Evolutionary conservation across 37 sponge, comb jelly and placozoan species (phyloP), one percentile per base, ranked within the genome.

Genomic region (Crambe crambe): DNA sequence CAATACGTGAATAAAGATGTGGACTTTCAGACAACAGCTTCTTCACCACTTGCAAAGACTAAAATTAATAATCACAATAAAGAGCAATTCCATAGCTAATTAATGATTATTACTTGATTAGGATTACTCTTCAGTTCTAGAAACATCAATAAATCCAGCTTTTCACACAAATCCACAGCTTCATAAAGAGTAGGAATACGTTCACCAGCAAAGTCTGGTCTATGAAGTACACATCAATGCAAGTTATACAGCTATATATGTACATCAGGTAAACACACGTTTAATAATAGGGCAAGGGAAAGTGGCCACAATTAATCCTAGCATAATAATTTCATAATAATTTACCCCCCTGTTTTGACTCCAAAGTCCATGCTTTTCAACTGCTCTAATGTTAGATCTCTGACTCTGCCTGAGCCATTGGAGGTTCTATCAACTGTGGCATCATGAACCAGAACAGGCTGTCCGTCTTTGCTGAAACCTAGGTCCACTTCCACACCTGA

Each of bases 381-480:
- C 42, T 92, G 72, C 25, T 78, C 73, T 1, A 92, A 64, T n/a
- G 93, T 92, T 82, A 89, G 37, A 26, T 78, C 64, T 12, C 54
- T 31, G 0, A 92, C 62, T 34, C 61, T 42, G 0, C 87, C 87
- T 10, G 27, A 39, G 26, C 87, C 87, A 38, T 80, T 69, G 39
- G 82, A 74, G 43, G 82, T 80, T 36, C 82, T 75, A 31, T 87
- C 87, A 5, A 80, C 71, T 29, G 69, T 76, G 8, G 42, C 43
- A 59, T 92, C 93, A 37, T 92, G 93, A 4, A 85, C 29, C 35
- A 92, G 36, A 44, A 92, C 93, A 25, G 90, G 79, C 35, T 84
- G 78, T 26, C 86, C 93, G 56, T 92, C 93, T 43, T 79, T 79
- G 0, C 78, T 85, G 71, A 89, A 77, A 20, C 9, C 37, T 36